Conservation (phyloP, 2,888 invertebrate species). For the Apotomis betuletana region DNA sequence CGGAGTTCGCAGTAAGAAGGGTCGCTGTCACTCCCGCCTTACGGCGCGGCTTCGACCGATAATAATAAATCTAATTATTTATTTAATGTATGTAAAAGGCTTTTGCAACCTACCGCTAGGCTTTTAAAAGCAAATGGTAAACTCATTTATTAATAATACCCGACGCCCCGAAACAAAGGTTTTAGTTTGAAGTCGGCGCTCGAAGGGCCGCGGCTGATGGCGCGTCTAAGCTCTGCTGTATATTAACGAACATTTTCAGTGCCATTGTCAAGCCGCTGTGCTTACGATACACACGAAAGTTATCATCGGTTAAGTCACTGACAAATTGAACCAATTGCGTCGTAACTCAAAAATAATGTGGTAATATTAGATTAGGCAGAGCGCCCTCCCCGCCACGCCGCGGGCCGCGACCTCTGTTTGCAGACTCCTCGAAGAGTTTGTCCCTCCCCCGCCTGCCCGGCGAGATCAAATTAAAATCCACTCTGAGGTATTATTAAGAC, state of each 20-base stretch:
- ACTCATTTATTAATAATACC: slow-evolving; percentile 16
- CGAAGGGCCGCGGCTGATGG: too few species aligned
- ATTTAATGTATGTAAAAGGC: slow-evolving; percentile 2
- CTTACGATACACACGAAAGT: background rate
- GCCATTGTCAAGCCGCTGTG: background rate
- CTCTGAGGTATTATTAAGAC: slow-evolving; percentile 30
- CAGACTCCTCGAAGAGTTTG: background rate
- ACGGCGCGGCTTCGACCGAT: background rate
- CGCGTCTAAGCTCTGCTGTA: too few species aligned
- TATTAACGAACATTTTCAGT: too few species aligned
- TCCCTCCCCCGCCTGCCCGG: slow-evolving; percentile 2
- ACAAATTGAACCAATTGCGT: slow-evolving; percentile 16
- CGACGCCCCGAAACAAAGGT: background rate
- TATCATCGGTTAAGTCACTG: background rate
- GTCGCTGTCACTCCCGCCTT: slow-evolving; percentile 11
- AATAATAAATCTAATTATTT: background rate
- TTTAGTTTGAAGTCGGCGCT: too few species aligned
- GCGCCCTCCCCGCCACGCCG: background rate
- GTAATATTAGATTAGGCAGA: slow-evolving; percentile 6
- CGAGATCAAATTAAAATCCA: slow-evolving; percentile 38
- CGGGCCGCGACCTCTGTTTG: slow-evolving; percentile 9
- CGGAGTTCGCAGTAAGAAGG: slow-evolving; percentile 1
- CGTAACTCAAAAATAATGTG: slow-evolving; percentile 28
- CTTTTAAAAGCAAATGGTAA: background rate
- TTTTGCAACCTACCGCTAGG: background rate